Evolutionary conservation across 2,113 vertebrate species (phyloP), one percentile per base, ranked within the genome.

Genomic region (Podarcis muralis): DNA sequence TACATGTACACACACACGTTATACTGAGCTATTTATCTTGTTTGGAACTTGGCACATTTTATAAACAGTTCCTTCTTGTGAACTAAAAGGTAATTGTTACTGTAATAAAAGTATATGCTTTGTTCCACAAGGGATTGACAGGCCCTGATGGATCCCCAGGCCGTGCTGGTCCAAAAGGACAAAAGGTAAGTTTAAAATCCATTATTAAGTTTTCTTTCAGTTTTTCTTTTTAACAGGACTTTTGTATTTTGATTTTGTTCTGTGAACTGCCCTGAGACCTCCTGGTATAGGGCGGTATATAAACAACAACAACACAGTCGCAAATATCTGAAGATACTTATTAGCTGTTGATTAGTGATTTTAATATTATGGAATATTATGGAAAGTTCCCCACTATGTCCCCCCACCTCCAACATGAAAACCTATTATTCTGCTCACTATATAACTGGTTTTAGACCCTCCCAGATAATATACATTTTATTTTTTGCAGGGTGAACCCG

Each of bases 121-220:
- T 94, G 57, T 92, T 93, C 94, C 65, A 93, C 83, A 96, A 99
- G 99, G 99, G 99, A 92, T 95, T 98, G 95, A 98, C 98, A 43
- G 99, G 99, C 90, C 98, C 98, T 84, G 95, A 97, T 91, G 99
- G 99, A 96, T 98, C 98, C 32, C 93, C 84, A 69, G 99, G 99
- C 37, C 96, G 95, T 5, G 93, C 97, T 74, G 99, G 99, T 93
- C 97, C 97, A 91, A 94, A 92, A 74, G 99, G 99, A 95, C 98
- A 98, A 94, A 99, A 99, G 97, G 99, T 99, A 96, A 97, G 95
- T 97, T 81, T 8, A 85, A 89, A 89, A 93, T 92, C 74, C 94
- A 84, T 1, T 22, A 35, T 80, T 18, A 88, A 90, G 81, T 71
- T 2, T 37, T 65, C 9, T 2, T 1, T n/a, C 18, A 80, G 66